A percentile compares a stretch with the other conserved stretches of the same genome.
Conservation (phyloP, 1,140 invertebrate genomes). For the Meloidogyne exigua region DNA sequence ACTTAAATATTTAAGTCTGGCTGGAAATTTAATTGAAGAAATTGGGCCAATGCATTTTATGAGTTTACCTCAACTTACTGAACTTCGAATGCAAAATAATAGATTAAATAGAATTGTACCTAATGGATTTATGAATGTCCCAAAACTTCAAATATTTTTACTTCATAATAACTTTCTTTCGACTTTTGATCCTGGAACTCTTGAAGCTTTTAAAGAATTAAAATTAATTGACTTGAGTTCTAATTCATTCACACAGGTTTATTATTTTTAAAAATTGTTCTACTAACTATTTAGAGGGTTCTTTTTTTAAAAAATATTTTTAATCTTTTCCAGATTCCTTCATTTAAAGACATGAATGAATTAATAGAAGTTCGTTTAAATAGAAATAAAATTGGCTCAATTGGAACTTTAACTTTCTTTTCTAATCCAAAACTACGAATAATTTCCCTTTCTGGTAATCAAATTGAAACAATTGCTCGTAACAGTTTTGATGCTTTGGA, state of each 20-base stretch:
- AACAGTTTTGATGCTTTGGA: slow-evolving; percentile 58
- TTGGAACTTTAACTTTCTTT: slow-evolving; percentile 59
- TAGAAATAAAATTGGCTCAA: slow-evolving; percentile 46
- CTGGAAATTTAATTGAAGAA: slow-evolving; percentile 52
- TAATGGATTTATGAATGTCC: slow-evolving; percentile 63
- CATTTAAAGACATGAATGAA: slow-evolving; percentile 57
- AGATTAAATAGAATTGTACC: slow-evolving; percentile 42
- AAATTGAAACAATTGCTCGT: slow-evolving; percentile 51
- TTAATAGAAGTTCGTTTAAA: slow-evolving; percentile 51
- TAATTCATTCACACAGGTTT: slow-evolving; percentile 40
- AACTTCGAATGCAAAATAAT: slow-evolving; percentile 55
- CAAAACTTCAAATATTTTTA: slow-evolving; percentile 48
- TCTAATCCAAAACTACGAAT: slow-evolving; percentile 51
- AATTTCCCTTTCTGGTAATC: slow-evolving; percentile 55
- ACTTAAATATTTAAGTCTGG: slow-evolving; percentile 52
- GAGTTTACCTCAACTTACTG: slow-evolving; percentile 58
- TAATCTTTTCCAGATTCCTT: slow-evolving; percentile 44
- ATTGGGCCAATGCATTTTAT: slow-evolving; percentile 57
- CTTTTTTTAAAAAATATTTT: neutral
- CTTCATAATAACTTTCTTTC: slow-evolving; percentile 50
- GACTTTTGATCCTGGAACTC: slow-evolving; percentile 35
- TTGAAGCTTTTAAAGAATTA: slow-evolving; percentile 51
- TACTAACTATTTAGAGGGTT: too few species aligned
- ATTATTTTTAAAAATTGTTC: slow-evolving; percentile 9
- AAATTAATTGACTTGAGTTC: slow-evolving; percentile 41